Base-by-base conservation (phyloP, 1,140 invertebrate species). In the Thrips palmi region DNA sequence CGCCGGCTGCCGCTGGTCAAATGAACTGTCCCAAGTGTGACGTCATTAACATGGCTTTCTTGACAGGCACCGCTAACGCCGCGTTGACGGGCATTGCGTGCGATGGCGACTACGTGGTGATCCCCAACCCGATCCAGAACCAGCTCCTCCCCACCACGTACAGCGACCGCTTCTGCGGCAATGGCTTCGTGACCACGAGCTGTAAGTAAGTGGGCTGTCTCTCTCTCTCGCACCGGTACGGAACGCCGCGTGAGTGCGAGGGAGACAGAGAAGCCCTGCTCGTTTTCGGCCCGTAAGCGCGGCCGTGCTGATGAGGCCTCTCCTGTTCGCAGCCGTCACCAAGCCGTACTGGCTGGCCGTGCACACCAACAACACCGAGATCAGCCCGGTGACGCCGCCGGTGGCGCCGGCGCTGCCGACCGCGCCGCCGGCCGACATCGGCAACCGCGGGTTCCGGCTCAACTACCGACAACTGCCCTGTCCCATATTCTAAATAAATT, bases 311-410 rank as follows among this genome's bases (percentile, higher is more conserved):
- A 39, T 31, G 33, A 39, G 14, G 15, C 37, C 38, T 28, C 30
- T 39, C 41, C 49, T 43, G 45, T 60, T 67, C 51, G 3, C 51
- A 71, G 69, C 63, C 43, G 56, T 48, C 38, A 56, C 62, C 1
- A 78, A 74, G 45, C 79, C 78, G 0, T 84, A 81, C 54, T 70
- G 77, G 0, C 50, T 85, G 28, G 78, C 71, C 25, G 70, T 76
- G 1, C 66, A 77, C 2, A 80, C 74, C 0, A 59, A 80, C 55
- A 62, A 49, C 2, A 62, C 63, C 44, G 70, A 73, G 52, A n/a
- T n/a, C n/a, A n/a, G n/a, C n/a, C 51, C 54, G 2, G 49, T 50
- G 2, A 55, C 54, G n/a, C 29, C 35, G 2, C 43, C 40, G 3
- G 43, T 42, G 41, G 48, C 46, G 22, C 45, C 28, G 42, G 46